These are phyloP conservation scores for Nasonia oneida DNA, from an alignment of 2,888 invertebrate genomes.

Conservation along the genomic window DNA sequence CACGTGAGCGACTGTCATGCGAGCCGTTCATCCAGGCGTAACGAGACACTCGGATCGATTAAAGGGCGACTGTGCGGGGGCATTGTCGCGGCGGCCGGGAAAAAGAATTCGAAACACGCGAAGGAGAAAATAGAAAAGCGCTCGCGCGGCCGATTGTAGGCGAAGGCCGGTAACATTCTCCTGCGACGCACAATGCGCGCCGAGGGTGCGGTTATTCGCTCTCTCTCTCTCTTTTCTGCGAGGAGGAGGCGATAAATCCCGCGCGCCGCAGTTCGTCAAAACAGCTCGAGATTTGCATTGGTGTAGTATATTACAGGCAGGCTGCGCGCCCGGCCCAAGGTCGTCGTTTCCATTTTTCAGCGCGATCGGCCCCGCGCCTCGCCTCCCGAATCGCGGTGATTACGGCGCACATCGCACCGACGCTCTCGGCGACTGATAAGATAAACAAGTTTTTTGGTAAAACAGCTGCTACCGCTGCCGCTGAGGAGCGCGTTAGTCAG, in stretches of 20 bases:
- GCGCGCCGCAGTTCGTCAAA: no score
- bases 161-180: conserved; percentile 46
- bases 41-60: conserved; percentile 59
- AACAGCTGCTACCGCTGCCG: conserved; percentile 34
- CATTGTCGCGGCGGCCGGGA: neutral
- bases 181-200: neutral
- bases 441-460: conserved; percentile 49
- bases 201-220: neutral
- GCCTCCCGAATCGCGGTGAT: no score
- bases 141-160: neutral
- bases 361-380: no score
- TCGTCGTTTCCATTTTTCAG: no score
- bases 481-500: no score
- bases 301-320: neutral
- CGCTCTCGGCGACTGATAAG: conserved; percentile 6
- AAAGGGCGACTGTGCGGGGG: conserved; percentile 33
- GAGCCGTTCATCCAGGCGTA: conserved; percentile 50
- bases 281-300: neutral
- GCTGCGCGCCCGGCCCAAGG: neutral
- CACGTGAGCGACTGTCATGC: neutral
- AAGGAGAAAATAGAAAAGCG: conserved; percentile 49
- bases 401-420: no score
- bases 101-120: conserved; percentile 55
- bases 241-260: no score
- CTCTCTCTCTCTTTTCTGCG: no score